These are phyloP conservation scores for Neolamprologus caudopunctatus DNA, from an alignment of 2,113 vertebrate genomes.

Conservation along the genomic window DNA sequence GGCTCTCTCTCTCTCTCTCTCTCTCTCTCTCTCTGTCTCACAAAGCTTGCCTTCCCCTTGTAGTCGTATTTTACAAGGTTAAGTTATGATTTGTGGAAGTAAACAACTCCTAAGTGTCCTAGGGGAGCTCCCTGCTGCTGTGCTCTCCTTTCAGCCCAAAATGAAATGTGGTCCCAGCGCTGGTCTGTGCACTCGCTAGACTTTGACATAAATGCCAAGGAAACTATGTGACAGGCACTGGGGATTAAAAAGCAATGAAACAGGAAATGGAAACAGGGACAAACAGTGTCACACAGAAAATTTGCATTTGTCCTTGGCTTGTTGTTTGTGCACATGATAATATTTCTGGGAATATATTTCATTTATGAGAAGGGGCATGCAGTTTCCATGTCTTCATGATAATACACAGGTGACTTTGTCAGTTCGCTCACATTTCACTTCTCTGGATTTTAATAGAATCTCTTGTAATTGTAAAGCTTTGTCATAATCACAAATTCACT, in stretches of 20 bases:
- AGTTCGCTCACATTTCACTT: background rate
- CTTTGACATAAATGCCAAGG: background rate
- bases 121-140: background rate
- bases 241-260: background rate
- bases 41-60: background rate
- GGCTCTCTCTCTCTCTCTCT: background rate
- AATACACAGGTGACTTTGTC: background rate
- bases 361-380: background rate
- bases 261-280: background rate
- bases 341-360: background rate
- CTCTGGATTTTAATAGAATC: background rate
- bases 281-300: background rate
- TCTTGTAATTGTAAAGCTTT: background rate
- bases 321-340: background rate
- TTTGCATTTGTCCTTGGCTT: background rate
- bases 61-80: constrained; percentile 18
- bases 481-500: background rate
- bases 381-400: background rate
- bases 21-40: background rate
- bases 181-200: background rate
- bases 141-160: background rate
- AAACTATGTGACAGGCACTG: background rate
- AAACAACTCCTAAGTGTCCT: constrained; percentile 7
- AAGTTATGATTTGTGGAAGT: constrained; percentile 21
- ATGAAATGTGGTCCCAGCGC: background rate